Percentiles rank a stretch among this genome's conserved stretches.
Evolutionary conservation across 2,113 vertebrate species (phyloP).

Genomic region (Sarotherodon lohbergeri): DNA sequence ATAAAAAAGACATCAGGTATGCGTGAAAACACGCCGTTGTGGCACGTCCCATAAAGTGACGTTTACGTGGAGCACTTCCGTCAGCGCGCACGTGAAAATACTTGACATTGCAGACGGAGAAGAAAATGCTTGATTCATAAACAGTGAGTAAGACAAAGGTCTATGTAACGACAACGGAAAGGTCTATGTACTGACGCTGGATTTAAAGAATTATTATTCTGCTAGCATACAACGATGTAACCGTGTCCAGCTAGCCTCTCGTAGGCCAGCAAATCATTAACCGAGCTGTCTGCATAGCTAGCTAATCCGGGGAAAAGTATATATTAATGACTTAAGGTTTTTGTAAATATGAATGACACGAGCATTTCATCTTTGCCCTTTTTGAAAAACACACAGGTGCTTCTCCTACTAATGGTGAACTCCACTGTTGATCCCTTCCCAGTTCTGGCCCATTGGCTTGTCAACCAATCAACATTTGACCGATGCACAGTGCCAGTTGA

Average conservation of each 20-base stretch:
- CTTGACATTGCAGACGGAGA: not conserved
- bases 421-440: not conserved
- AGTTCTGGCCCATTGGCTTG: not conserved
- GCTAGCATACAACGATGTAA: not conserved
- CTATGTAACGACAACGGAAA: not conserved
- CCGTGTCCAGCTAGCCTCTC: not conserved
- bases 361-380: not conserved
- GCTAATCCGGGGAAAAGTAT: not conserved
- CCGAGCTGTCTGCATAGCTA: not conserved
- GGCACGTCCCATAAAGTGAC: constrained; percentile 8
- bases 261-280: not conserved
- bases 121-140: not conserved
- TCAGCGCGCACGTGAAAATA: not conserved
- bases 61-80: not conserved
- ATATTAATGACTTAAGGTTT: not conserved
- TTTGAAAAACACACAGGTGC: not conserved
- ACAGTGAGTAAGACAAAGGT: not conserved
- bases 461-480: not conserved
- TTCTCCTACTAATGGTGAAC: not conserved
- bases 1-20: not conserved
- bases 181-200: too few species aligned
- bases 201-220: not conserved
- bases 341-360: not conserved
- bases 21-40: not conserved
- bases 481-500: not conserved